phyloP scores from a whole-genome alignment of 2,797 vertebrate genomes.

The Hemibagrus guttatus region DNA sequence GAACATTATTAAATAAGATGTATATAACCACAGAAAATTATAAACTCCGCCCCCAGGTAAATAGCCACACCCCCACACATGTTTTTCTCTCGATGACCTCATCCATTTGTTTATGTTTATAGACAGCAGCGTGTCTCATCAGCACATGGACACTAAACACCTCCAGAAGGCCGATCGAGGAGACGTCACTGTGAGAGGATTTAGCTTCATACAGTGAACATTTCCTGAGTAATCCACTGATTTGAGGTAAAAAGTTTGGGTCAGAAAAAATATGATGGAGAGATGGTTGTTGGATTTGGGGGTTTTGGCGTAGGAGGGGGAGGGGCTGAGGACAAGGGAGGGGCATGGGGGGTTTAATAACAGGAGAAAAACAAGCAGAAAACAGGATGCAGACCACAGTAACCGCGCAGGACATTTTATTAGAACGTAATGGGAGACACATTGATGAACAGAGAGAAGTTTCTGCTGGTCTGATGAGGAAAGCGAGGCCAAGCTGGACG shows the following conservation, averaged over 20 bases:
- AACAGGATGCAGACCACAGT: constrained; percentile 3
- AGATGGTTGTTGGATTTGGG: not conserved
- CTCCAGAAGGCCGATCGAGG: not conserved
- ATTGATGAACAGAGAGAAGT: constrained; percentile 1
- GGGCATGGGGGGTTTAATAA: not conserved
- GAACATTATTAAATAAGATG: not conserved
- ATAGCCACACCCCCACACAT: not conserved
- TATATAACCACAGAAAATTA: not conserved
- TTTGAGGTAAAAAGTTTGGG: not conserved
- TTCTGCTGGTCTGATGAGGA: constrained; percentile 59
- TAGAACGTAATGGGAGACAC: constrained; percentile 5
- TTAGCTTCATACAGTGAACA: not conserved
- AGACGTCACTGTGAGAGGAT: not conserved
- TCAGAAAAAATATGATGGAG: not conserved
- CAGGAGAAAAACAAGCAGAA: not conserved
- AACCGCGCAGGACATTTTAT: constrained; percentile 10
- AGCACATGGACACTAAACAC: not conserved
- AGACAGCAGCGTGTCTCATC: not conserved
- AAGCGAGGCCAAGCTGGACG: constrained; percentile 50
- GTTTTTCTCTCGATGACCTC: not conserved
- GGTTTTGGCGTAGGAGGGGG: not conserved
- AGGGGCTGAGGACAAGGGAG: no score
- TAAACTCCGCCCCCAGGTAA: not conserved
- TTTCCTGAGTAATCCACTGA: no score
- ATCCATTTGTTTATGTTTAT: not conserved